These are phyloP conservation scores for Neosilurus mollespiculum DNA, from an alignment of 2,797 vertebrate species.

Conservation along the genomic window DNA sequence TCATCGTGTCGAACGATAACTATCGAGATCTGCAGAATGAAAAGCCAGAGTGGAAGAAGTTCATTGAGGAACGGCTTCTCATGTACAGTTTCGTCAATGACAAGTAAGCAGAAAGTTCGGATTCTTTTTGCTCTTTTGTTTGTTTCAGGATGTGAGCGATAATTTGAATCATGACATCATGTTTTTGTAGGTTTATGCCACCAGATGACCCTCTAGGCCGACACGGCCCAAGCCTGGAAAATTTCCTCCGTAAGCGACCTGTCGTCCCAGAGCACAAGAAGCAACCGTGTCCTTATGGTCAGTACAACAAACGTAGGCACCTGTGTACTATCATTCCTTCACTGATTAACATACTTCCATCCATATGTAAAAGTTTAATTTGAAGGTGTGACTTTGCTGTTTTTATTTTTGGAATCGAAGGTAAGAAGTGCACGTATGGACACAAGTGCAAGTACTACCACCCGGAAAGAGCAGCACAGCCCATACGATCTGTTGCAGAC, in stretches of 20 bases:
- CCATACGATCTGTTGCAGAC: slow-evolving; percentile 93
- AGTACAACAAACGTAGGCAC: slow-evolving; percentile 65
- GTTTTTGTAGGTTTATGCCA: slow-evolving; percentile 76
- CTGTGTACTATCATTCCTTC: slow-evolving; percentile 3
- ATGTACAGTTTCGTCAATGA: slow-evolving; percentile 99
- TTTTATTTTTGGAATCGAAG: slow-evolving; percentile 64
- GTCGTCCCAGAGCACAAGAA: slow-evolving; percentile 98
- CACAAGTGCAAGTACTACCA: slow-evolving; percentile 99
- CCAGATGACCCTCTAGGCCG: slow-evolving; percentile 97
- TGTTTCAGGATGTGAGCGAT: not conserved
- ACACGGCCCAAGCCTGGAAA: slow-evolving; percentile 96
- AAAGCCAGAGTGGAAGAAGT: slow-evolving; percentile 99
- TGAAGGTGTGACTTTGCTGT: not conserved
- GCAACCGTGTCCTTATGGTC: slow-evolving; percentile 98
- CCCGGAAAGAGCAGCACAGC: slow-evolving; percentile 95
- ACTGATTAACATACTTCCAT: not conserved
- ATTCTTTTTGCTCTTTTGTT: not conserved
- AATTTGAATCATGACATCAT: not conserved
- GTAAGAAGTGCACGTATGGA: slow-evolving; percentile 99
- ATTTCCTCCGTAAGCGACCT: slow-evolving; percentile 93
- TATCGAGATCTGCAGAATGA: slow-evolving; percentile 97
- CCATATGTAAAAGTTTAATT: not conserved
- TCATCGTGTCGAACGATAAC: slow-evolving; percentile 99
- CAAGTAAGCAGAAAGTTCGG: slow-evolving; percentile 79
- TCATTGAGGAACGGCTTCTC: slow-evolving; percentile 95